Evolutionary conservation across 2,888 invertebrate genomes (phyloP).

Genomic region (Monopis laevigella): DNA sequence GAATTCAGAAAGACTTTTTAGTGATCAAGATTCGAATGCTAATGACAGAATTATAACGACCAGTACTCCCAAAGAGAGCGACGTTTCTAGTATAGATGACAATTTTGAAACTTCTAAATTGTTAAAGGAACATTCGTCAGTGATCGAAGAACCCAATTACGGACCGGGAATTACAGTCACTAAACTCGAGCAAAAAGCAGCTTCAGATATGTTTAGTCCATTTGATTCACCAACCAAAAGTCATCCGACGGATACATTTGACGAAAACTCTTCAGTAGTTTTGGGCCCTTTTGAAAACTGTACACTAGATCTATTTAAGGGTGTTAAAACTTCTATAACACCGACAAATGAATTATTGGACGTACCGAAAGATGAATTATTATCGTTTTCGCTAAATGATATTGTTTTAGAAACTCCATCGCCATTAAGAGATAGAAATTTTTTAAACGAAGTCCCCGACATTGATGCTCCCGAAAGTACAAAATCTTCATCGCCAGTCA

Average conservation of each 20-base stretch:
- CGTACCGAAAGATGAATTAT: constrained; percentile 52
- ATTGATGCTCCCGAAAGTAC: constrained; percentile 35
- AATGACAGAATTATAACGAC: constrained; percentile 18
- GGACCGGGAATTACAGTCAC: constrained; percentile 29
- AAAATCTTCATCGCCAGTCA: background rate
- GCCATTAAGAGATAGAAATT: constrained; percentile 51
- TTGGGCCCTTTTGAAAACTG: constrained; percentile 68
- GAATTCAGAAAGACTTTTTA: constrained; percentile 34
- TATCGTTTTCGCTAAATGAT: constrained; percentile 63
- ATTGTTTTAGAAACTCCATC: constrained; percentile 58
- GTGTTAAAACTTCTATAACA: constrained; percentile 45
- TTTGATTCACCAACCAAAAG: constrained; percentile 57
- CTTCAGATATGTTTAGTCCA: constrained; percentile 43
- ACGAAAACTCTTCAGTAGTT: constrained; percentile 64
- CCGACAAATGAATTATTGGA: constrained; percentile 34
- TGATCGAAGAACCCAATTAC: constrained; percentile 23
- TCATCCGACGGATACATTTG: constrained; percentile 52
- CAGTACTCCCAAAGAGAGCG: constrained; percentile 38
- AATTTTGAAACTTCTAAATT: background rate
- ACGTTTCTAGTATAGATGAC: background rate
- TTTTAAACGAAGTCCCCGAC: constrained; percentile 57
- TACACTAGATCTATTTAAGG: constrained; percentile 58
- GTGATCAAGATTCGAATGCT: background rate
- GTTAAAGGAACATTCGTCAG: background rate
- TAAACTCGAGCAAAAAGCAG: constrained; percentile 39